Percentiles rank a stretch among this genome's conserved stretches.
Conservation (phyloP, 2,113 vertebrate species). For the Neogobius melanostomus region DNA sequence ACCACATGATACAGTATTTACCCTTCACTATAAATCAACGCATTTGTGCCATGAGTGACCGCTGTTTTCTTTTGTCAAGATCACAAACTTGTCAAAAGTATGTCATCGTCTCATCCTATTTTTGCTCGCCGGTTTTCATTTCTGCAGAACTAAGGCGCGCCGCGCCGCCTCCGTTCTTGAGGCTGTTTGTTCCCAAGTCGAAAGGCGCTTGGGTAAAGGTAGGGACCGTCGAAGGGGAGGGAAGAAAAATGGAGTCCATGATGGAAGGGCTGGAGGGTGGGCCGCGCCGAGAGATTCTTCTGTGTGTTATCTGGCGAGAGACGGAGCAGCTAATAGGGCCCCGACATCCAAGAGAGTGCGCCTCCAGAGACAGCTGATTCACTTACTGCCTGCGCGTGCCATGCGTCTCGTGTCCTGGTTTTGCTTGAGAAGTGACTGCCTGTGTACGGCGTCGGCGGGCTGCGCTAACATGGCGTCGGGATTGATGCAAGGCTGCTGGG, state of each 20-base stretch:
- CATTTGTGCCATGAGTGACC: slow-evolving; percentile 32
- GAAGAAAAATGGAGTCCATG: slow-evolving; percentile 58
- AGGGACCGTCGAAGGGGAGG: slow-evolving; percentile 7
- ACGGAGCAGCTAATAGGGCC: slow-evolving; percentile 63
- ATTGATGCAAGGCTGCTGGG: slow-evolving; percentile 9
- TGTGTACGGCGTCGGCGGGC: slow-evolving; percentile 13
- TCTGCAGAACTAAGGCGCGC: slow-evolving; percentile 15
- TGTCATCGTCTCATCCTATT: slow-evolving; percentile 40
- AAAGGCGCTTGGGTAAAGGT: slow-evolving; percentile 34
- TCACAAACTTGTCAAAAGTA: slow-evolving; percentile 55
- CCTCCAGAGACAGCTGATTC: slow-evolving; percentile 63
- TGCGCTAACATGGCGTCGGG: slow-evolving; percentile 1
- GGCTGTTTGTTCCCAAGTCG: slow-evolving; percentile 63
- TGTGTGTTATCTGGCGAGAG: slow-evolving; percentile 62
- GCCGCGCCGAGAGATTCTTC: slow-evolving; percentile 62
- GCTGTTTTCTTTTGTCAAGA: slow-evolving; percentile 65
- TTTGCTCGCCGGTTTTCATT: slow-evolving; percentile 11
- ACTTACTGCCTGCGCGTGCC: slow-evolving; percentile 45
- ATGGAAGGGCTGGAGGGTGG: slow-evolving; percentile 57
- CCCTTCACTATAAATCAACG: not conserved
- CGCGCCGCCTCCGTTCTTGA: not conserved
- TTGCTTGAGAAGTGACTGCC: slow-evolving; percentile 28
- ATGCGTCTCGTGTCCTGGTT: slow-evolving; percentile 39
- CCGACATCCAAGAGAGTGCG: slow-evolving; percentile 32
- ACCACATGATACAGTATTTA: not conserved